A percentile compares a stretch with the other conserved stretches of the same genome.
Evolutionary conservation across 2,888 invertebrate genomes (phyloP).

Genomic region (Tetanocera ferruginea): DNA sequence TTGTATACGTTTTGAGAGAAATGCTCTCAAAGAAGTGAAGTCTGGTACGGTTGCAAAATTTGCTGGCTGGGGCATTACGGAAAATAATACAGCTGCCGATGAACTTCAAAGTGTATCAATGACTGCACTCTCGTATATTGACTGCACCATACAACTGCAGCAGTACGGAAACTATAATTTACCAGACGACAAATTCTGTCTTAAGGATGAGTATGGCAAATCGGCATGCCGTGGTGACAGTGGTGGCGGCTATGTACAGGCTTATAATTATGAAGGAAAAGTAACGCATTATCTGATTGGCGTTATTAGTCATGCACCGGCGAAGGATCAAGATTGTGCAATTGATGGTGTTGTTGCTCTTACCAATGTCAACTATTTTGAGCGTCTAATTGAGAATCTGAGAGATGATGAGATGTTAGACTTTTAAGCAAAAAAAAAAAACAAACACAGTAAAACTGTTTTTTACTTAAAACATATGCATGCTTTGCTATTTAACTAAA

Average conservation of each 20-base stretch:
- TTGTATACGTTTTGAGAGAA: constrained; percentile 51
- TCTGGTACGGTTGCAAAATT: constrained; percentile 21
- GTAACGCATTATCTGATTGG: constrained; percentile 8
- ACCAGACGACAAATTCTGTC: constrained; percentile 35
- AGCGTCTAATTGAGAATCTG: neutral
- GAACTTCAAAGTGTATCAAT: constrained; percentile 34
- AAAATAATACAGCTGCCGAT: neutral
- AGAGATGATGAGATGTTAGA: neutral
- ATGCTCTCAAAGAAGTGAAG: neutral
- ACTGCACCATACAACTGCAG: constrained; percentile 13
- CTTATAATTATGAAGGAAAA: neutral
- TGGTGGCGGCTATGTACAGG: constrained; percentile 33
- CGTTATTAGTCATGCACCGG: constrained; percentile 30
- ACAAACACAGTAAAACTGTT: too few relatives aligned
- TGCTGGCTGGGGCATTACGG: constrained; percentile 40
- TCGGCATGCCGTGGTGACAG: constrained; percentile 39
- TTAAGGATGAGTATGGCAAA: neutral
- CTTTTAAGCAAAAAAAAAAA: neutral
- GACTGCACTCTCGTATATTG: constrained; percentile 22
- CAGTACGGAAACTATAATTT: constrained; percentile 23
- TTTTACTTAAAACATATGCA: neutral
- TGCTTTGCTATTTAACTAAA: too few relatives aligned
- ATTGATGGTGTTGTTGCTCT: constrained; percentile 37
- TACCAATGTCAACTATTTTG: constrained; percentile 39
- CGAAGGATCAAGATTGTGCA: constrained; percentile 31